A percentile compares a stretch with the other conserved stretches of the same genome.
Conservation (phyloP, 2,888 invertebrate genomes). For the Tenthredo distinguenda region DNA sequence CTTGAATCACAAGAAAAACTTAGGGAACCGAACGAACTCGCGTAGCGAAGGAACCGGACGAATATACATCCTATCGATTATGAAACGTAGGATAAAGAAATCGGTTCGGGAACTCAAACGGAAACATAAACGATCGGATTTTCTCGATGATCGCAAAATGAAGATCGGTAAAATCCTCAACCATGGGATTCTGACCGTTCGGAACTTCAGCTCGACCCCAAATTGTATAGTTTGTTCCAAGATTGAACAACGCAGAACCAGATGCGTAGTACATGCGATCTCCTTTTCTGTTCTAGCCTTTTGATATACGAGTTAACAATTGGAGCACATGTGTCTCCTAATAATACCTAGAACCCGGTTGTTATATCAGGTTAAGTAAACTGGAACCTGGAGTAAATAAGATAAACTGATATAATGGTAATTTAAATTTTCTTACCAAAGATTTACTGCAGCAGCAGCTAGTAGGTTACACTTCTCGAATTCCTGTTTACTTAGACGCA, state of each 20-base stretch:
- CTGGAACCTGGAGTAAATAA: conserved; percentile 39
- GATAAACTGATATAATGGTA: conserved; percentile 31
- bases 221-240: not conserved
- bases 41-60: not conserved
- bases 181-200: not conserved
- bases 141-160: not conserved
- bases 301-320: conserved; percentile 18
- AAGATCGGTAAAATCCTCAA: not conserved
- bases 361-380: conserved; percentile 46
- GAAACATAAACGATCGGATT: not conserved
- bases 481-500: not conserved
- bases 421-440: conserved; percentile 1
- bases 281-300: not conserved
- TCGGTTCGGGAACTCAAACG: not conserved
- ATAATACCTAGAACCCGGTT: conserved; percentile 34
- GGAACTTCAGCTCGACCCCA: too few species aligned
- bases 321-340: conserved; percentile 38
- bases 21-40: not conserved
- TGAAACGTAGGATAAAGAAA: not conserved
- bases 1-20: conserved; percentile 43
- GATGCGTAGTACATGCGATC: not conserved
- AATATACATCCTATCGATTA: not conserved
- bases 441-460: not conserved
- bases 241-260: not conserved
- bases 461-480: not conserved